Evolutionary conservation across 2,113 vertebrate genomes (phyloP).

Genomic region (Perognathus longimembris): DNA sequence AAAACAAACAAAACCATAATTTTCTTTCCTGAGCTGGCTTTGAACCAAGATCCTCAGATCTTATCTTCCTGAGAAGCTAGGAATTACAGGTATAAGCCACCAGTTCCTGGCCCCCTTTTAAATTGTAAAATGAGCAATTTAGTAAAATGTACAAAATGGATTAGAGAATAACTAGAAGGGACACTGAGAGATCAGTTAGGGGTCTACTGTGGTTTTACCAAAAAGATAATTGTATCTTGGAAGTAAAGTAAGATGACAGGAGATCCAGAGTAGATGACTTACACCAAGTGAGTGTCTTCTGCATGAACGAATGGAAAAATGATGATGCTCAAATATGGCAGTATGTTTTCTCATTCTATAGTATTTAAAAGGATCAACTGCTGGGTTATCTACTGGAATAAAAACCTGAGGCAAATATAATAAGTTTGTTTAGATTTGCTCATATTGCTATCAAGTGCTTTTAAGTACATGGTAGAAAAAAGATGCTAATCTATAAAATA

Average conservation of each 20-base stretch:
- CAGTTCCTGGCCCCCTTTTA: background rate
- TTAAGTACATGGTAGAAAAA: slow-evolving; percentile 32
- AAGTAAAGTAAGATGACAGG: background rate
- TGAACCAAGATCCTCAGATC: too few species aligned
- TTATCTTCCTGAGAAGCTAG: too few species aligned
- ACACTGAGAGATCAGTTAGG: slow-evolving; percentile 8
- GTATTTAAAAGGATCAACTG: slow-evolving; percentile 33
- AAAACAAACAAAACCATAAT: too few species aligned
- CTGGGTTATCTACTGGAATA: slow-evolving; percentile 52
- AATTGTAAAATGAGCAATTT: slow-evolving; percentile 16
- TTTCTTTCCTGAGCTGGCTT: too few species aligned
- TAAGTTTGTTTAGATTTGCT: slow-evolving; percentile 47
- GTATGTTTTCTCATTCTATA: background rate
- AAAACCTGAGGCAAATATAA: slow-evolving; percentile 22
- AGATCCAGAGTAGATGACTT: background rate
- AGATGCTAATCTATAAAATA: slow-evolving; percentile 54
- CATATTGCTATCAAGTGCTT: slow-evolving; percentile 1
- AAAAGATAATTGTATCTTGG: background rate
- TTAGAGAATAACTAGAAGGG: background rate
- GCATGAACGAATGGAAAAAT: slow-evolving; percentile 19
- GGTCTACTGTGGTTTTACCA: background rate
- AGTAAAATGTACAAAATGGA: background rate
- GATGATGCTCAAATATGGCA: background rate
- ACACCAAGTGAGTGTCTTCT: background rate
- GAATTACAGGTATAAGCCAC: too few species aligned